These are phyloP conservation scores for Chiloscyllium punctatum DNA, from an alignment of 2,797 vertebrate species.

Conservation along the genomic window DNA sequence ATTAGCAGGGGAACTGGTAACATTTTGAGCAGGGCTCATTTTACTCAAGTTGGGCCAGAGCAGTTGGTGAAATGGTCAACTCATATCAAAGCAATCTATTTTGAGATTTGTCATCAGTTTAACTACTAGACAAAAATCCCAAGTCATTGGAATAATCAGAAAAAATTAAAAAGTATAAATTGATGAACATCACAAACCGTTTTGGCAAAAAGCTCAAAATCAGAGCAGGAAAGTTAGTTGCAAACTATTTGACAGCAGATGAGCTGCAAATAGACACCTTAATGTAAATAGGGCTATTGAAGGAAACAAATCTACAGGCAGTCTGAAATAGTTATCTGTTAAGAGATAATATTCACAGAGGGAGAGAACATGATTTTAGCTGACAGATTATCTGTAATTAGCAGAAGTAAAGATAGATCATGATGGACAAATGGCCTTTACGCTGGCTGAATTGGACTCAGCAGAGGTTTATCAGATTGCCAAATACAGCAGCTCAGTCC, in stretches of 20 bases:
- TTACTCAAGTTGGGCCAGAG: background rate
- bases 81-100: background rate
- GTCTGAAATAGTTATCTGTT: background rate
- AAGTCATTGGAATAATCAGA: no score
- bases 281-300: background rate
- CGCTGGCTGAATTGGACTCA: background rate
- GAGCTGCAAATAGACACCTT: background rate
- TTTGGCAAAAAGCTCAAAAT: background rate
- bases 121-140: background rate
- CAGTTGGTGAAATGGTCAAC: background rate
- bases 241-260: background rate
- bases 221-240: background rate
- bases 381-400: background rate
- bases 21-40: background rate
- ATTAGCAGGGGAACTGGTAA: background rate
- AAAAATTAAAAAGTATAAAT: background rate
- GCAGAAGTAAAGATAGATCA: background rate
- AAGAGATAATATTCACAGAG: background rate
- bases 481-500: background rate
- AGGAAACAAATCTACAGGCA: background rate
- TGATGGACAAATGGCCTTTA: background rate
- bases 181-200: background rate
- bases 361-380: background rate
- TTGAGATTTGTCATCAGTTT: background rate
- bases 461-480: background rate